Evolutionary conservation across 2,888 invertebrate species (phyloP), one percentile per base, ranked within the genome.

Genomic region (Spisula solida): DNA sequence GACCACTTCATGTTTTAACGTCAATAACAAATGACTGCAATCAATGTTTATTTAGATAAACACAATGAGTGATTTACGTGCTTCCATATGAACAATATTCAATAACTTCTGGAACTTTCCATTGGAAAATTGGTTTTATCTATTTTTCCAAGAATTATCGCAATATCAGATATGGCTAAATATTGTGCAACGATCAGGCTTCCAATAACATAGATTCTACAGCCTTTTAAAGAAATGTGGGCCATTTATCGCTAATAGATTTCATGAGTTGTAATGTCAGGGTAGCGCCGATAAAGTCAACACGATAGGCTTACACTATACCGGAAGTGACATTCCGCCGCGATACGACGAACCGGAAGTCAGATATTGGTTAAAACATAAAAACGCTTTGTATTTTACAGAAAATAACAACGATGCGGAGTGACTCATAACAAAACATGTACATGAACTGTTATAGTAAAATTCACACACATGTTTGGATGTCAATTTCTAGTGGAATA

Each of bases 31-130:
- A n/a, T 6, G 60, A 10, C 10, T 25, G 6, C 25, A 25, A 12
- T 25, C n/a, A 51, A 12, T 66, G 60, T 66, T 66, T 66, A n/a
- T 66, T 66, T 66, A 66, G 60, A 25, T 66, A 66, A 25, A 51
- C 8, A 66, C n/a, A 8, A n/a, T 66, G 60, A 8, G 60, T 66
- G 51, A 51, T 51, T 51, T 51, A n/a, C n/a, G 20, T 66, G 10
- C 60, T 12, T 66, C 60, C 25, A 25, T 66, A 14, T n/a, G n/a
- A 66, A 66, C 60, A 66, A n/a, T 10, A 25, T 66, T 66, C 25
- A n/a, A 66, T 25, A 66, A 25, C 25, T 66, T 25, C 20, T 10
- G 25, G n/a, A 66, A 66, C 25, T 10, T 5, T 66, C 51, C 1
- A 51, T 51, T 14, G 51, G 51, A 51, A 51, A 51, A 51, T 51